Evolutionary conservation across 1,140 invertebrate species (phyloP), one percentile per base, ranked within the genome.

Genomic region (Drosophila funebris): DNA sequence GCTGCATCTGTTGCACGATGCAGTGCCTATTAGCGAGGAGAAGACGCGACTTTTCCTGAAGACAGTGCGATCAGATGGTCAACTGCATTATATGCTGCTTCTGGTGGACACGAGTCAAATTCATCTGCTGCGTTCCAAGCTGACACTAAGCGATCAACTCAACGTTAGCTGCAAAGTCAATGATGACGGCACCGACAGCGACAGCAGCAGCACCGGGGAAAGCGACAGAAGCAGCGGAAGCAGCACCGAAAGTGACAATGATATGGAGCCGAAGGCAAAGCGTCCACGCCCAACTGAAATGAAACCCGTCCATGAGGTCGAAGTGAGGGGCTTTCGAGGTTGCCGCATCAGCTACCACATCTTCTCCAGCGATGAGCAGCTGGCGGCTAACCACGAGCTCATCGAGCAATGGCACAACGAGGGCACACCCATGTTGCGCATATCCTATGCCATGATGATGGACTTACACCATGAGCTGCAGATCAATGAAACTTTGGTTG

Each of bases 401-500:
- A 5, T 68, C 37, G 13, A 43, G 0, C 13, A 39, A 5, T 72
- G 76, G 43, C 20, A 5, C 3, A 2, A 20, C 0, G 27, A 61
- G 5, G 62, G 48, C 0, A 18, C 13, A 0, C 53, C 33, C 9
- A 9, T 44, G 13, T 11, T 68, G 5, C 80, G 67, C 43, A 67
- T 83, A 20, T 75, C 76, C 11, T 68, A 84, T 11, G 1, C 6
- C 8, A 83, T 73, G 76, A 75, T 83, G 20, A 50, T 64, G 37
- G 36, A 60, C 14, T 18, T 60, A n/a, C 18, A 52, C 13, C 56
- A 24, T 8, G 64, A 68, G 11, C 56, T 43, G n/a, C 67, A 67
- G 9, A 43, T 37, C 11, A 78, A 82, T 13, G 80, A 64, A 24
- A 33, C 54, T 9, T 11, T 82, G 31, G 66, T 31, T 8, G 27